These are phyloP conservation scores for Quadroppia sp. DNA, from an alignment of 2,888 invertebrate species.

Conservation along the genomic window DNA sequence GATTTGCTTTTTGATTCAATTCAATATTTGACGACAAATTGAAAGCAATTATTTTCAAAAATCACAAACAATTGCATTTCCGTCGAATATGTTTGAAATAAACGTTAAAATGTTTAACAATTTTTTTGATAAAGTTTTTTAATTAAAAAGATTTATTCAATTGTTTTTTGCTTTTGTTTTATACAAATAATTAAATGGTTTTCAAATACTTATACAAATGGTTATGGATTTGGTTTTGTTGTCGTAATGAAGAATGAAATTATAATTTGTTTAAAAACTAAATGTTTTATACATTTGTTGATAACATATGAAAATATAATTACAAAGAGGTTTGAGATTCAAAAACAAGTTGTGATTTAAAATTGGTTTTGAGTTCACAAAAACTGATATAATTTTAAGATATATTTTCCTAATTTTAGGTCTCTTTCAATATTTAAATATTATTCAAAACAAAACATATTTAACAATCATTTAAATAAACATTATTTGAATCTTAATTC, in stretches of 20 bases:
- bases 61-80: too few species aligned
- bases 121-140: too few species aligned
- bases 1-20: too few species aligned
- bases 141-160: too few species aligned
- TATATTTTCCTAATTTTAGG: background rate
- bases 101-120: too few species aligned
- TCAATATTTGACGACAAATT: too few species aligned
- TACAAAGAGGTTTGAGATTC: constrained; percentile 12
- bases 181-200: background rate
- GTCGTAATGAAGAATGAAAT: background rate
- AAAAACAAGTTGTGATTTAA: background rate
- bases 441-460: background rate
- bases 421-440: background rate
- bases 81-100: too few species aligned
- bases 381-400: background rate
- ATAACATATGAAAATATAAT: background rate
- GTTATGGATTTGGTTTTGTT: background rate
- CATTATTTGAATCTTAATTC: too few species aligned
- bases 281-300: background rate
- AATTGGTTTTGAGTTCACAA: background rate
- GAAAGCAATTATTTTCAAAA: too few species aligned
- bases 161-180: too few species aligned
- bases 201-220: background rate
- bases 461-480: background rate
- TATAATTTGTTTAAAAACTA: too few species aligned